Evolutionary conservation across 1,140 invertebrate species (phyloP).

Genomic region (Octopus sinensis): DNA sequence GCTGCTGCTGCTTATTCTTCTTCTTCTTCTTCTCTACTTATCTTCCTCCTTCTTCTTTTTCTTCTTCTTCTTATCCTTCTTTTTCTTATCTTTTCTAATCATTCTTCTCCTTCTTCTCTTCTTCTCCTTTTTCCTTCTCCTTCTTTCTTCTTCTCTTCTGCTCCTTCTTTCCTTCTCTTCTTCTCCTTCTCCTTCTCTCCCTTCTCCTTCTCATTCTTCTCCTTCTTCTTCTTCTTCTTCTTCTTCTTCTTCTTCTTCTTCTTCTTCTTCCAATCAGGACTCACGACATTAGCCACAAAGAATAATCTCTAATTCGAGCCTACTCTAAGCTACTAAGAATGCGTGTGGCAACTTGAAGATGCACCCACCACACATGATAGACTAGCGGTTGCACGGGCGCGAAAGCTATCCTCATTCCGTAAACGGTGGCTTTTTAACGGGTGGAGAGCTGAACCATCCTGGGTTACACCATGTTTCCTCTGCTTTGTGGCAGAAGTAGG

Average conservation of each 20-base stretch:
- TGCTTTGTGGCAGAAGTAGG: no score
- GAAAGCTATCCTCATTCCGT: no score
- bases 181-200: neutral
- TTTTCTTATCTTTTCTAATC: neutral
- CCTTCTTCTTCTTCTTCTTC: slow-evolving; percentile 1
- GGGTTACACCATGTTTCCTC: no score
- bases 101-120: neutral
- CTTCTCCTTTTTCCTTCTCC: neutral
- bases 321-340: no score
- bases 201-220: neutral
- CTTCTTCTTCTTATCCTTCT: neutral
- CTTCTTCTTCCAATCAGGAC: no score
- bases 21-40: neutral
- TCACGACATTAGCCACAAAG: no score
- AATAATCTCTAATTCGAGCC: no score
- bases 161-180: neutral
- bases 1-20: neutral
- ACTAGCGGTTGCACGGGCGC: no score
- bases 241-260: slow-evolving; percentile 3
- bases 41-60: neutral
- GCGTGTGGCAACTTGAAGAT: no score
- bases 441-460: no score
- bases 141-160: neutral
- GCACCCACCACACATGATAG: no score
- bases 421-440: no score